phyloP scores from a whole-genome alignment of 2,797 vertebrate species.

The Muscicapa striata region DNA sequence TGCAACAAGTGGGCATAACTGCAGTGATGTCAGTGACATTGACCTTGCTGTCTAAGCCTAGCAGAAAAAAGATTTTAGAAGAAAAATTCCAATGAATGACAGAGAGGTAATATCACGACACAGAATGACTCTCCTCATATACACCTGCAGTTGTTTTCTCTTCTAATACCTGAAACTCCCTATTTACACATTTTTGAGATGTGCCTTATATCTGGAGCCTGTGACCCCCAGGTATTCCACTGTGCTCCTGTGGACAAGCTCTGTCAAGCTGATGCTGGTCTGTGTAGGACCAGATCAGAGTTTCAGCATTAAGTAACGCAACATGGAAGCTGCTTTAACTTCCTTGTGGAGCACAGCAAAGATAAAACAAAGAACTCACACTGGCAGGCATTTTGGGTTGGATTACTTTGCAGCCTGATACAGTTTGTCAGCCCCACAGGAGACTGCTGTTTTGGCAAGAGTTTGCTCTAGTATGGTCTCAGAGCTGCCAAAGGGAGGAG shows the following conservation, averaged over 20 bases:
- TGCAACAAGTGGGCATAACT: not conserved
- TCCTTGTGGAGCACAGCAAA: not conserved
- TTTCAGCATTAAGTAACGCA: not conserved
- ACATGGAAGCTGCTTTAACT: not conserved
- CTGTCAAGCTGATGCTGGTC: not conserved
- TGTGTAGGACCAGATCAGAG: not conserved
- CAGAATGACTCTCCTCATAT: not conserved
- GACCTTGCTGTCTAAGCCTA: not conserved
- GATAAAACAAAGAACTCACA: not conserved
- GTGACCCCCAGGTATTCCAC: not conserved
- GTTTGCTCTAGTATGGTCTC: not conserved
- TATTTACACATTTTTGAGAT: not conserved
- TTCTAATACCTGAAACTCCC: not conserved
- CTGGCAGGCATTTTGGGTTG: not conserved
- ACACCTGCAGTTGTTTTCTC: not conserved
- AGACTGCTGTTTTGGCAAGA: not conserved
- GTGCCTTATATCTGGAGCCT: not conserved
- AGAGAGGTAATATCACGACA: rapidly evolving
- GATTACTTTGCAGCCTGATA: not conserved
- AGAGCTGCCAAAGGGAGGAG: not conserved
- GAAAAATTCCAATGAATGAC: not conserved
- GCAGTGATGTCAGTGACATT: not conserved
- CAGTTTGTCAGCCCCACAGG: not conserved
- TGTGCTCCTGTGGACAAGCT: rapidly evolving
- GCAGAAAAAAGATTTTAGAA: not conserved